Percentiles rank a stretch among this genome's conserved stretches.
Conservation (phyloP, 2,888 invertebrate species). For the Masnerella sp. region DNA sequence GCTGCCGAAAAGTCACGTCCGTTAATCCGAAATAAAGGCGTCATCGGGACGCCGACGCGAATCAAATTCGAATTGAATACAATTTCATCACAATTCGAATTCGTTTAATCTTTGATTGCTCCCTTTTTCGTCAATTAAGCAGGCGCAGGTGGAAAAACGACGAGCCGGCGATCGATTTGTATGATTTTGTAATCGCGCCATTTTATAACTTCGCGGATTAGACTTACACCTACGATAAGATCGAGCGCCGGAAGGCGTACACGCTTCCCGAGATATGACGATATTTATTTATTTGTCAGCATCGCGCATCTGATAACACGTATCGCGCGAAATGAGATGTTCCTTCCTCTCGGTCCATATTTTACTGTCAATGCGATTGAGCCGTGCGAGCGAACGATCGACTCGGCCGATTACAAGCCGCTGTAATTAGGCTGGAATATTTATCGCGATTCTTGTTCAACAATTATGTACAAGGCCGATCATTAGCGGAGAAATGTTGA, state of each 20-base stretch:
- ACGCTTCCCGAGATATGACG: constrained; percentile 15
- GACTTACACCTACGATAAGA: constrained; percentile 53
- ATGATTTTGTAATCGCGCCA: constrained; percentile 42
- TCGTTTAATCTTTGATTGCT: constrained; percentile 1
- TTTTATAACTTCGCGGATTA: constrained; percentile 49
- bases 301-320: constrained; percentile 24
- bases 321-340: constrained; percentile 18
- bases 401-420: background rate
- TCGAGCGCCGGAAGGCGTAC: constrained; percentile 15
- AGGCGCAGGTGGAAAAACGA: too few relatives aligned
- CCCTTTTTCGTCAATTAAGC: too few relatives aligned
- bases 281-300: constrained; percentile 49
- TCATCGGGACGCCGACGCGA: constrained; percentile 7
- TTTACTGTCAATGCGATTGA: constrained; percentile 23
- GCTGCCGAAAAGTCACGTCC: constrained; percentile 22
- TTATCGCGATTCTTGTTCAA: background rate
- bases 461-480: background rate
- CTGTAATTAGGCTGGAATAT: background rate
- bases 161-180: too few relatives aligned
- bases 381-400: constrained; percentile 11
- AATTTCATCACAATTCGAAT: constrained; percentile 17
- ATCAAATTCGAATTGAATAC: constrained; percentile 6
- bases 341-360: constrained; percentile 4
- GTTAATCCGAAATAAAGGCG: constrained; percentile 21
- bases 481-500: background rate